Evolutionary conservation across 2,888 invertebrate species (phyloP), one percentile per base, ranked within the genome.

Genomic region (Agrochola lychnidis): DNA sequence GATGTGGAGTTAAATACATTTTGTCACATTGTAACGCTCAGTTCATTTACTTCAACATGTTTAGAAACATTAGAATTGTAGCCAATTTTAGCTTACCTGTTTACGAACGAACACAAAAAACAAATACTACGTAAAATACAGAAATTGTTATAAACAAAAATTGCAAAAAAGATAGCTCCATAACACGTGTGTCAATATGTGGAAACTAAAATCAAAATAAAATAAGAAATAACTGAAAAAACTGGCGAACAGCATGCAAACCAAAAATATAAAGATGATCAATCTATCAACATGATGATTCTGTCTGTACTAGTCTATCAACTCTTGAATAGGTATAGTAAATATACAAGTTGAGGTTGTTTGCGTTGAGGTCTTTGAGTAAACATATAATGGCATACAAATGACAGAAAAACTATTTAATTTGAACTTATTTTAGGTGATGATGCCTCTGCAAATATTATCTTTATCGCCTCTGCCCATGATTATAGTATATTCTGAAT

Each of bases 161-260:
- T 0, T 53, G 66, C 71, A 56, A 68, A 74, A 64, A 78, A 66
- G 12, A 70, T 66, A 73, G 78, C 72, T 77, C 72, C 63, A 70
- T 40, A 78, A 67, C 22, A 70, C n/a, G 42, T 42, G 56, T 76
- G 68, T 78, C 12, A 79, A 73, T 81, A 67, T 82, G 77, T 75
- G 56, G 48, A 70, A 74, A 72, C 40, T 42, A 67, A 64, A 63
- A 66, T 57, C 25, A 51, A 72, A 76, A 63, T 63, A 75, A 56
- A 64, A 51, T 7, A 74, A 70, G 30, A n/a, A 68, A 64, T 40
- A 70, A 79, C 36, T 61, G 72, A 87, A 30, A 71, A 73, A 66
- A 81, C 30, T 72, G 25, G 72, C 66, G 42, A 82, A 74, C 62
- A 76, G 63, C 80, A 87, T 84, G 84, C 84, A 85, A 82, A 84